Evolutionary conservation across 2,888 invertebrate species (phyloP), one percentile per base, ranked within the genome.

Genomic region (Linnaemya vulpina): DNA sequence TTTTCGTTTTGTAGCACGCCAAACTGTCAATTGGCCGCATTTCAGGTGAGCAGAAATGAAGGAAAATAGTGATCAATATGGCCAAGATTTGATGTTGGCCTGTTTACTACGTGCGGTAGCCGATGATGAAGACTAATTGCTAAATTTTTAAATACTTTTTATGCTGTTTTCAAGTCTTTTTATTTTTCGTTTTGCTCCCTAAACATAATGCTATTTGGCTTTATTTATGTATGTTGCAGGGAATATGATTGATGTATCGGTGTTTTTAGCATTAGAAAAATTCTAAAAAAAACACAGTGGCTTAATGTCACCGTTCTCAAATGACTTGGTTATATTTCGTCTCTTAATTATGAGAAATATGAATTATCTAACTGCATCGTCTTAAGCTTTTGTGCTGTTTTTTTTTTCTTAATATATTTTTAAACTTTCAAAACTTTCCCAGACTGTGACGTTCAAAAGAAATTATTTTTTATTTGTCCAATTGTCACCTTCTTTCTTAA

Each of bases 21-120:
- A 81, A 85, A 81, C 81, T 81, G 74, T 81, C 84, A 73, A 74
- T 81, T 85, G 81, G 71, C 83, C 84, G 70, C 75, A 76, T 76
- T 81, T 81, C 46, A 38, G 38, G 17, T 55, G 40, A 58, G 60
- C 68, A 60, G 17, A 65, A 55, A 38, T 13, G 30, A 53, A 58
- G 17, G 17, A n/a, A 17, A 38, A 43, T 13, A 77, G 17, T 60
- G 40, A 51, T 43, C 67, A 65, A 38, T 20, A 49, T 58, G 20
- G 35, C 11, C 46, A 73, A 15, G 49, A 58, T 49, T 7, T 22
- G 46, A 15, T 13, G 10, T 25, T 9, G 9, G 30, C 17, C 46
- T 77, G 60, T 11, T 20, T 35, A 7, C n/a, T 30, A n/a, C 35
- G 46, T 49, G 51, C 38, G n/a, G 49, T 9, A 49, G 51, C 20